Evolutionary conservation across 2,113 vertebrate species (phyloP).

Genomic region (Chamaetylas fuelleborni): DNA sequence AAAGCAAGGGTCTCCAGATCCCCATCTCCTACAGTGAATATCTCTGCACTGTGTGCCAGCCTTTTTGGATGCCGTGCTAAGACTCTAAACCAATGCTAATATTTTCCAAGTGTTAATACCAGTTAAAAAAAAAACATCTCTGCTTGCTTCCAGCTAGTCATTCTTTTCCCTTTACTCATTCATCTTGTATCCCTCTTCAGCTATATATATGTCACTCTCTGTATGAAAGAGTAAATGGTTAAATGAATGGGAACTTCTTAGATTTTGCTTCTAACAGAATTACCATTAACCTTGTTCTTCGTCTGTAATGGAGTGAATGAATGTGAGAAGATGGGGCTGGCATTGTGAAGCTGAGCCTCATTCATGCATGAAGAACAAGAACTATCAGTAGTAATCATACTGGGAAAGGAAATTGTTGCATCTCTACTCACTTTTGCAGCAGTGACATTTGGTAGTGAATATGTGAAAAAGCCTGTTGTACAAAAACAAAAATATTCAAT

Average conservation of each 20-base stretch:
- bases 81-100: background rate
- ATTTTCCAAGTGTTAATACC: background rate
- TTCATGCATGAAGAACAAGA: background rate
- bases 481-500: background rate
- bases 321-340: background rate
- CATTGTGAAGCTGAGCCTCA: background rate
- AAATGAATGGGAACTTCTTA: background rate
- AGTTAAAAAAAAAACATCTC: background rate
- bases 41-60: background rate
- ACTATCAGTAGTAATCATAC: background rate
- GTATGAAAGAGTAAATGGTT: background rate
- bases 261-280: background rate
- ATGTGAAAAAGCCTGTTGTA: background rate
- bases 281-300: background rate
- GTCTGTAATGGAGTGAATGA: background rate
- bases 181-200: background rate
- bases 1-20: background rate
- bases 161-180: background rate
- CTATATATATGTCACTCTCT: background rate
- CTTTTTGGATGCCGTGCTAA: background rate
- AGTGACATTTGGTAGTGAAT: background rate
- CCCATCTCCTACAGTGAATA: background rate
- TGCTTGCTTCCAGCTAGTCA: background rate
- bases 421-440: background rate
- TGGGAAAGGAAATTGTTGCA: background rate